A percentile compares a stretch with the other conserved stretches of the same genome.
These are phyloP conservation scores for Sipha maydis DNA, from an alignment of 2,888 invertebrate genomes.

Conservation along the genomic window DNA sequence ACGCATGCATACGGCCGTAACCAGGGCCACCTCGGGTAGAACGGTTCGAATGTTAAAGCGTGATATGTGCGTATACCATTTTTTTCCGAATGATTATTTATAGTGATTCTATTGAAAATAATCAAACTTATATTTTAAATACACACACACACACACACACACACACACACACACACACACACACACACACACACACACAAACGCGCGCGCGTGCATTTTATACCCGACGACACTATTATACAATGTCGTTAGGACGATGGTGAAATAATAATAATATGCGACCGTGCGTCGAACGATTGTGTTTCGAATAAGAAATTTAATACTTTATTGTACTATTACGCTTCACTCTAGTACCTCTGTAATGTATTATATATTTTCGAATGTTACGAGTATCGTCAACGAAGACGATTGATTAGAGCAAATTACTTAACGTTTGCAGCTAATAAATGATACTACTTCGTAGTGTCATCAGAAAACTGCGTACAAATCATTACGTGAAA, in stretches of 20 bases:
- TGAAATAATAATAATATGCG: slow-evolving; percentile 8
- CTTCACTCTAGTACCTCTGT: not conserved
- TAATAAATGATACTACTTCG: not conserved
- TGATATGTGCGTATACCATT: not conserved
- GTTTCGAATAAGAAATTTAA: slow-evolving; percentile 32
- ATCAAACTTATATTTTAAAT: not conserved
- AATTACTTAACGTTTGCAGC: not conserved
- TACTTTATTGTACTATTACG: slow-evolving; percentile 13
- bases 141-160: not conserved
- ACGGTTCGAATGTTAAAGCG: not conserved
- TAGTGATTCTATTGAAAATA: not conserved
- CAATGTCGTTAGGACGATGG: slow-evolving; percentile 5
- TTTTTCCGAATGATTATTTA: not conserved
- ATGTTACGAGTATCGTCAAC: not conserved
- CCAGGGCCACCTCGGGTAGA: slow-evolving; percentile 4
- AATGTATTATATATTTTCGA: slow-evolving; percentile 1
- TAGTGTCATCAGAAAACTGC: not conserved
- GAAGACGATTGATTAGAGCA: not conserved
- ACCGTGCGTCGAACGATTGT: not conserved
- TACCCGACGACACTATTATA: not conserved
- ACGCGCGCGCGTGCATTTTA: no score
- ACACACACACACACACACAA: no score
- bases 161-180: no score
- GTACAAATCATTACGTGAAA: not conserved
- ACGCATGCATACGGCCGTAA: not conserved